Conservation (phyloP, 2,797 vertebrate genomes). For the Aldrovandia affinis region DNA sequence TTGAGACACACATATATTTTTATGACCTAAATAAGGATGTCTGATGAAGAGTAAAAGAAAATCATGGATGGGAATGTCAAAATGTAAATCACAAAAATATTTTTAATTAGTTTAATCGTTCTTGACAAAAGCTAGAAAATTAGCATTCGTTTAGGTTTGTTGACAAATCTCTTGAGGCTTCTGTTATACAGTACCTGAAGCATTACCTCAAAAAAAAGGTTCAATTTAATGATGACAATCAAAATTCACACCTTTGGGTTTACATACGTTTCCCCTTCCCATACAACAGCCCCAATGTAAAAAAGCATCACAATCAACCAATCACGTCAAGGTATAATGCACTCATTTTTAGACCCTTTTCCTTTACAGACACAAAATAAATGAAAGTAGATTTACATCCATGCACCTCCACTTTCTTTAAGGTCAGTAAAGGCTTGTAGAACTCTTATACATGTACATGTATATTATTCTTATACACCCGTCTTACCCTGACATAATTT, state of each 20-base stretch:
- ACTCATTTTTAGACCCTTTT: background rate
- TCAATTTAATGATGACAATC: background rate
- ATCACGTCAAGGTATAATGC: background rate
- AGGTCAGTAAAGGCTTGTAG: background rate
- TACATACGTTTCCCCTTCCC: no score
- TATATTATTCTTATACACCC: no score
- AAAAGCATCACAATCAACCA: background rate
- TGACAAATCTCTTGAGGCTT: background rate
- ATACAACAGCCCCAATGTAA: background rate
- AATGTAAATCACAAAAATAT: background rate
- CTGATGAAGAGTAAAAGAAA: background rate
- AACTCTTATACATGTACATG: background rate
- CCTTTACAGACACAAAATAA: background rate
- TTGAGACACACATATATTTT: background rate
- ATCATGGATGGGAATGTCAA: background rate
- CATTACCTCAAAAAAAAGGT: background rate
- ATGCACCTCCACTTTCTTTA: background rate
- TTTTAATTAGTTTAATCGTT: background rate
- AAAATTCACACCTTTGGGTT: background rate
- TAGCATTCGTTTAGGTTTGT: background rate
- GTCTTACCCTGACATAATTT: background rate
- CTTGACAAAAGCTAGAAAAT: slow-evolving; percentile 14
- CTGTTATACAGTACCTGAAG: background rate
- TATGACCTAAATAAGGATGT: background rate
- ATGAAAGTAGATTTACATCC: background rate